Base-by-base conservation (phyloP, 1,140 invertebrate genomes). In the Drosophila subpulchrella region DNA sequence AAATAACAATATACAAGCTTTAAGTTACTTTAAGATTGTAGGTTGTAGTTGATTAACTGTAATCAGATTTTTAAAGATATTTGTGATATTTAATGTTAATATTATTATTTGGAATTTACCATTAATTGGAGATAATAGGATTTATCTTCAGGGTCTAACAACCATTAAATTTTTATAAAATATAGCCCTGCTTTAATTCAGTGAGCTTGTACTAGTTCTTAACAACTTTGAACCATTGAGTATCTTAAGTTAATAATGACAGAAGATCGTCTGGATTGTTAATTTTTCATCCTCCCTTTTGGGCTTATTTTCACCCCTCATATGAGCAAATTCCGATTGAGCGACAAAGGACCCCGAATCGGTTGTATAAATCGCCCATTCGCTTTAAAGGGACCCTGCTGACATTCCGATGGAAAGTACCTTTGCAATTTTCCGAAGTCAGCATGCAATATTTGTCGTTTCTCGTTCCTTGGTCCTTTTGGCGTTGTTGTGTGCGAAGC, bases 401-500 rank as follows among this genome's bases (percentile, higher is more conserved):
- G 60, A 75, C 61, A 67, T 48, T 39, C 73, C 20, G 42, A 67
- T 58, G 30, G 39, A 20, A 20, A 34, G 34, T 48, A 58, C 67
- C 68, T 71, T 71, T 57, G 65, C 24, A 39, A 48, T 65, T 51
- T 67, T 59, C 15, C 50, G 61, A 76, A 76, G 73, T 68, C 51
- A 70, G 56, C 48, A 47, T 30, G 48, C 54, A 57, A 47, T 70
- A 78, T 78, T 66, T 78, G 55, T 56, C 59, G 48, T 63, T 59
- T 34, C 66, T 63, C 13, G 65, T 30, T 75, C 41, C 48, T 56
- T 61, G 77, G 61, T 77, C 75, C 66, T 65, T 76, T 88, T 77
- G 74, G 63, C 76, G 80, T 86, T 86, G 83, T 86, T 88, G 75
- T 88, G 72, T 83, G 83, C 48, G 84, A 63, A 67, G 84, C 83